These are phyloP conservation scores for Trachymyrmex septentrionalis DNA, from an alignment of 1,140 invertebrate species.

Conservation along the genomic window DNA sequence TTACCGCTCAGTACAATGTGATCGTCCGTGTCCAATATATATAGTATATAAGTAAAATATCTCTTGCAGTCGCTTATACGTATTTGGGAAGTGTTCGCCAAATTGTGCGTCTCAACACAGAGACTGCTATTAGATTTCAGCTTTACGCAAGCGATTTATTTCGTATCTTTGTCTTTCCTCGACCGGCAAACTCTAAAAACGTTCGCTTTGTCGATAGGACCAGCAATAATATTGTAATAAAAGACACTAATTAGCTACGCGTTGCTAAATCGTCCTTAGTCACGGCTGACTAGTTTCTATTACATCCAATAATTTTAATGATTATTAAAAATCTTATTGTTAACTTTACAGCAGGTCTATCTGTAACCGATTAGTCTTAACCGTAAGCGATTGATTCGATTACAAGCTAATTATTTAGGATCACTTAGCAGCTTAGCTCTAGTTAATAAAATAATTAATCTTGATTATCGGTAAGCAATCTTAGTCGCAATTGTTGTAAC, in stretches of 20 bases:
- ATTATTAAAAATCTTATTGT: conserved; percentile 22
- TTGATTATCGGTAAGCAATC: conserved; percentile 14
- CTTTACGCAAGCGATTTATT: not conserved
- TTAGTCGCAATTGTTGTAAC: not conserved
- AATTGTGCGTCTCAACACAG: not conserved
- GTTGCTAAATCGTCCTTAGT: not conserved
- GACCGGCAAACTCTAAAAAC: not conserved
- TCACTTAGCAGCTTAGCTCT: not conserved
- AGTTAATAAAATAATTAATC: conserved; percentile 32
- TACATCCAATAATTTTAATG: not conserved
- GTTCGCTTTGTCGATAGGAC: conserved; percentile 2
- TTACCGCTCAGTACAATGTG: conserved; percentile 68
- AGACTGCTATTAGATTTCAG: not conserved
- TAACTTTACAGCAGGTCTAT: conserved; percentile 20
- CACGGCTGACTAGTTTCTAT: not conserved
- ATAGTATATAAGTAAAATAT: conserved; percentile 79
- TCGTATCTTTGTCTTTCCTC: not conserved
- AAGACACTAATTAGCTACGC: not conserved
- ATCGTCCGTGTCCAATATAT: conserved; percentile 59
- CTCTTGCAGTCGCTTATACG: conserved; percentile 72
- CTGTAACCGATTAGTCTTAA: not conserved
- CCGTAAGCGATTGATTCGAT: conserved; percentile 10
- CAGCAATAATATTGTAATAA: not conserved
- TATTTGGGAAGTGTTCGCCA: conserved; percentile 35
- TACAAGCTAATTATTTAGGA: conserved; percentile 17